A percentile compares a stretch with the other conserved stretches of the same genome.
Evolutionary conservation across 2,113 vertebrate genomes (phyloP).

Genomic region (Sylvia atricapilla): DNA sequence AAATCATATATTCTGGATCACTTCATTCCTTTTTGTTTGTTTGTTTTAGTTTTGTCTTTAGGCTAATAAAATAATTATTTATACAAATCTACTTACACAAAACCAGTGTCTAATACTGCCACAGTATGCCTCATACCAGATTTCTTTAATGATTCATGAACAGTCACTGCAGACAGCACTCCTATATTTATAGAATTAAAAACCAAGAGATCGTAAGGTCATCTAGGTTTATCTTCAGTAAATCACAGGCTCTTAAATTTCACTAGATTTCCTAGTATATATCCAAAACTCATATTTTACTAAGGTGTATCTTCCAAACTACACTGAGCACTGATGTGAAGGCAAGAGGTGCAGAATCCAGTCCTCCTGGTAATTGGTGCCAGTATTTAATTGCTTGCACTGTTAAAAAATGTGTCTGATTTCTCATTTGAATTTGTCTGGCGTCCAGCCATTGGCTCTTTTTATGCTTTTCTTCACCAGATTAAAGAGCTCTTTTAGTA

Average conservation of each 20-base stretch:
- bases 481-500: constrained; percentile 18
- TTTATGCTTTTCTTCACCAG: background rate
- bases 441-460: background rate
- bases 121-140: background rate
- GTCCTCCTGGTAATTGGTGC: background rate
- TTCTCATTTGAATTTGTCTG: constrained; percentile 21
- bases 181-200: background rate
- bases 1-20: background rate
- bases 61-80: background rate
- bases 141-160: background rate
- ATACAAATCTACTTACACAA: background rate
- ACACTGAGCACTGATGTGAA: background rate
- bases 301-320: background rate
- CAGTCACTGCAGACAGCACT: background rate
- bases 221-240: background rate
- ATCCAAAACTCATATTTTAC: background rate
- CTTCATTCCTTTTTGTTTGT: background rate
- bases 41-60: background rate
- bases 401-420: background rate
- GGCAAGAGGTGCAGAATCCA: background rate
- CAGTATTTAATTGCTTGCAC: background rate
- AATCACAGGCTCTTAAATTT: background rate
- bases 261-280: background rate
- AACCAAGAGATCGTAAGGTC: background rate
- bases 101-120: background rate